phyloP scores from a whole-genome alignment of 2,797 vertebrate species.

The Gambusia yucatana region DNA sequence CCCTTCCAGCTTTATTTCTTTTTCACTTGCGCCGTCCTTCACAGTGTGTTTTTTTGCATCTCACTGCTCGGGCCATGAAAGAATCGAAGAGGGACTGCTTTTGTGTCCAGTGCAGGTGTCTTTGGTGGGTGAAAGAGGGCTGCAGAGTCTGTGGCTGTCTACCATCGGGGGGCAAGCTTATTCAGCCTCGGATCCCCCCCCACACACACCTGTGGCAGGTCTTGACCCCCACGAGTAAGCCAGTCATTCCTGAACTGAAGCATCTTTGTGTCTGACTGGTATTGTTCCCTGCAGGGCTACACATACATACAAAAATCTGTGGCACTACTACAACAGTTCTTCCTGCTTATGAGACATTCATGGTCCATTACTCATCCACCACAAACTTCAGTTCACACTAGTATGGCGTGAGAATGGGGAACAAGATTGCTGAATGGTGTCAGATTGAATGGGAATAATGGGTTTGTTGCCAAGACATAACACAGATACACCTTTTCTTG shows the following conservation, averaged over 20 bases:
- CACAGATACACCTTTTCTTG: background rate
- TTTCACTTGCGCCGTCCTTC: constrained; percentile 39
- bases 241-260: constrained; percentile 67
- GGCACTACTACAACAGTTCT: constrained; percentile 42
- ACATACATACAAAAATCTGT: constrained; percentile 56
- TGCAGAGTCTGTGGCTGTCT: constrained; percentile 58
- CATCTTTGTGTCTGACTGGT: constrained; percentile 60
- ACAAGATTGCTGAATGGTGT: constrained; percentile 35
- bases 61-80: constrained; percentile 60
- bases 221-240: constrained; percentile 78
- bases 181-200: constrained; percentile 77
- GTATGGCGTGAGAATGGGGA: constrained; percentile 45
- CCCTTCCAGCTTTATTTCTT: constrained; percentile 44
- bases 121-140: constrained; percentile 73
- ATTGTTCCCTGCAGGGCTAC: constrained; percentile 62
- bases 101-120: constrained; percentile 85
- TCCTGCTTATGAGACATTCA: constrained; percentile 62
- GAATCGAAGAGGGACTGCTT: constrained; percentile 70
- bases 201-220: constrained; percentile 79
- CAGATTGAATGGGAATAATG: constrained; percentile 27
- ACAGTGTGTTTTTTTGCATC: constrained; percentile 48
- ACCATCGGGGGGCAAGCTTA: constrained; percentile 54
- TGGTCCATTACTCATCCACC: constrained; percentile 49
- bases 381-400: constrained; percentile 56
- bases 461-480: background rate